Base-by-base conservation (phyloP, 1,140 invertebrate genomes). In the Antheraea mylitta region DNA sequence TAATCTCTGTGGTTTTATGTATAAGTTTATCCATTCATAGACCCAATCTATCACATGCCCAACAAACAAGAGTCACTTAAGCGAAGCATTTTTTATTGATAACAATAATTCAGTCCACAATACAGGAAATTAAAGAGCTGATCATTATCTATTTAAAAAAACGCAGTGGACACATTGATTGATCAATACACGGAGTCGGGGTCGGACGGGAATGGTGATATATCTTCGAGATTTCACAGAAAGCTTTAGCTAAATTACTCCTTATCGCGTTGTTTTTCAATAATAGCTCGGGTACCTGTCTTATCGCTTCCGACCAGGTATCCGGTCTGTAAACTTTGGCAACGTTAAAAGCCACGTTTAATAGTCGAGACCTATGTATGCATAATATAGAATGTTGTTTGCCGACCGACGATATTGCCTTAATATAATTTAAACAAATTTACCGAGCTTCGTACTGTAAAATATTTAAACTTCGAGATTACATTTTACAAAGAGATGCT, bases 71-170 rank as follows among this genome's bases (percentile, higher is more conserved):
- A 42, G 38, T 42, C 7, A 42, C 11, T 42, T 10, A 42, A 42
- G 8, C 7, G 11, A 42, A 7, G 38, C 11, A 10, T 10, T 42
- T 53, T 53, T 53, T 53, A 53, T 16, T 16, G 11, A 53, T 16
- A 13, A 53, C 2, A n/a, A 53, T n/a, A 70, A 69, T 64, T 72
- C 68, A 64, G 59, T 75, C 69, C 71, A 66, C 59, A 65, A 71
- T 66, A 68, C 66, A 64, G 70, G 68, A 70, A 73, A 78, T 75
- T 66, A 74, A 77, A 71, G 58, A 67, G 67, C 18, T 61, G 75
- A 77, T 80, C 68, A 72, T 80, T 78, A 80, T 82, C 79, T 72
- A 64, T 70, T 64, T 69, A 71, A 75, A 69, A 78, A 80, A 75
- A 73, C 68, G 70, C 76, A 73, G 69, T 66, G 64, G 58, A n/a